Conservation (phyloP, 2,113 vertebrate species). For the Strix aluco region DNA sequence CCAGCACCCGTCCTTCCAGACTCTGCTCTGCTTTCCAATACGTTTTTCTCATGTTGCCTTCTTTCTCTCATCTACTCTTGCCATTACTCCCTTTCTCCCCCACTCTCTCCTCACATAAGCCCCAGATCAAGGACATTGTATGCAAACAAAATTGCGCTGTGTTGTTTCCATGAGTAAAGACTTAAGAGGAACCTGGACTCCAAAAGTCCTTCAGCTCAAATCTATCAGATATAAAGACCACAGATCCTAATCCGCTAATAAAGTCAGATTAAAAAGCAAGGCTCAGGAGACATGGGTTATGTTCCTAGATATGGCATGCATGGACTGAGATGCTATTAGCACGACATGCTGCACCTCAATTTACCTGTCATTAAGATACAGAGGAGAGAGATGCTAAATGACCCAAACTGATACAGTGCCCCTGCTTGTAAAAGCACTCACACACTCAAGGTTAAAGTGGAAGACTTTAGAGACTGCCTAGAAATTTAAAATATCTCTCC, state of each 20-base stretch:
- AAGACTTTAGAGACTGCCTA: not conserved
- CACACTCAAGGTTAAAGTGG: not conserved
- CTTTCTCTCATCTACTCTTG: not conserved
- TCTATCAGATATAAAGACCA: not conserved
- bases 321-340: not conserved
- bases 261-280: constrained; percentile 13
- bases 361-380: constrained; percentile 18
- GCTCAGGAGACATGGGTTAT: not conserved
- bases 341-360: not conserved
- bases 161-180: not conserved
- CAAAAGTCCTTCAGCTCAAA: not conserved
- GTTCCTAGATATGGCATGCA: not conserved
- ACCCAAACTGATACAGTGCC: not conserved
- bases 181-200: not conserved
- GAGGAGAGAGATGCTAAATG: constrained; percentile 18
- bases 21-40: not conserved
- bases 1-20: not conserved
- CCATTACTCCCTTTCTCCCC: not conserved
- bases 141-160: not conserved
- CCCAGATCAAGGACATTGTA: not conserved
- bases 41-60: not conserved
- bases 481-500: not conserved
- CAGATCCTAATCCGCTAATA: constrained; percentile 10
- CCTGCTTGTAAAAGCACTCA: constrained; percentile 17
- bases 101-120: not conserved